phyloP scores from a whole-genome alignment of 1,140 invertebrate species.

The Nautilus pompilius region DNA sequence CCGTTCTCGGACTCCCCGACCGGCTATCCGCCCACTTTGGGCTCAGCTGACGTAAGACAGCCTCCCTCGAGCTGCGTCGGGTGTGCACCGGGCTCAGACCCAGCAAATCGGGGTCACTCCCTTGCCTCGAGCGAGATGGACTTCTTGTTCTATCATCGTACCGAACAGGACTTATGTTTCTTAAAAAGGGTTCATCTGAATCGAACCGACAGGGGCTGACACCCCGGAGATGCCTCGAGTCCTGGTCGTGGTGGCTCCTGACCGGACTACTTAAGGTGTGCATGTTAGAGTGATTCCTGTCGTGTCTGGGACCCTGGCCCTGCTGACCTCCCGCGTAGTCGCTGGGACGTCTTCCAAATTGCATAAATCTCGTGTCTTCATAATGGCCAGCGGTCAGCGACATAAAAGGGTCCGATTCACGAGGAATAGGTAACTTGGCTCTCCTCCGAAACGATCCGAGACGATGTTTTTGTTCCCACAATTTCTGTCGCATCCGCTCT shows the following conservation, averaged over 20 bases:
- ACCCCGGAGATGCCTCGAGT: constrained; percentile 18
- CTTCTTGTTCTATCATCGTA: constrained; percentile 38
- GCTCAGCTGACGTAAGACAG: constrained; percentile 31
- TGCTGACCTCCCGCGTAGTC: constrained; percentile 4
- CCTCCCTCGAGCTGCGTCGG: constrained; percentile 24
- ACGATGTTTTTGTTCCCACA: constrained; percentile 48
- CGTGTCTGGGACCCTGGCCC: neutral
- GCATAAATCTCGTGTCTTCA: constrained; percentile 9
- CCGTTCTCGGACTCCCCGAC: constrained; percentile 35
- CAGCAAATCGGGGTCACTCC: constrained; percentile 41
- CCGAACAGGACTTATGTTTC: constrained; percentile 25
- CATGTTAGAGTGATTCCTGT: neutral
- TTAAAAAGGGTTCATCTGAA: constrained; percentile 27
- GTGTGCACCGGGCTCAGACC: constrained; percentile 31
- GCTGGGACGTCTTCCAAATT: constrained; percentile 3
- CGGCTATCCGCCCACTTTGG: constrained; percentile 39
- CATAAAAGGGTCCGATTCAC: constrained; percentile 22
- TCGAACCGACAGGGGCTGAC: constrained; percentile 36
- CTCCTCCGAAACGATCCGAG: constrained; percentile 41
- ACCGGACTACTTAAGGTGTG: neutral
- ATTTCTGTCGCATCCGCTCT: constrained; percentile 44
- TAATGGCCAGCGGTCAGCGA: constrained; percentile 11
- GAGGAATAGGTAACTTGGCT: constrained; percentile 30
- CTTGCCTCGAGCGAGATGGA: constrained; percentile 36
- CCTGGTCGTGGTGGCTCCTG: constrained; percentile 12